Evolutionary conservation across 1,140 invertebrate species (phyloP).

Genomic region (Chymomyza costata): DNA sequence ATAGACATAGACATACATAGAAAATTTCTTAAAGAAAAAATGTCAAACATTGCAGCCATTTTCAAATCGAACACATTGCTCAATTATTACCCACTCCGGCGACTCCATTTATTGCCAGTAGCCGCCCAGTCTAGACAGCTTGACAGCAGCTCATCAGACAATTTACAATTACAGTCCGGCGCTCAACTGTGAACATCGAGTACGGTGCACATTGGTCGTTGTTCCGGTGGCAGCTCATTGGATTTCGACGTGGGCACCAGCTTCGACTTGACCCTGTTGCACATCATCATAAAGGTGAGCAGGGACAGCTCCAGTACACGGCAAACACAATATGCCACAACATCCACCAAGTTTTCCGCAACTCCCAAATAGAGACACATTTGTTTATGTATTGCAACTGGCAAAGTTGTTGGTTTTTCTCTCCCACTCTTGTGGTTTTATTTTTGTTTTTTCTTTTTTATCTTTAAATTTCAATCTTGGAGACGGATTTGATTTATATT

Average conservation of each 20-base stretch:
- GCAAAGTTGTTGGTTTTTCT: too few species aligned
- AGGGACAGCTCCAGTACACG: constrained; percentile 58
- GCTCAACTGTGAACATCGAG: too few species aligned
- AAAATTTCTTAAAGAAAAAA: constrained; percentile 19
- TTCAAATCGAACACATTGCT: too few species aligned
- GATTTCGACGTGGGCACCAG: constrained; percentile 9
- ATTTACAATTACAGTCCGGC: constrained; percentile 5
- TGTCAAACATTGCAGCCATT: constrained; percentile 10
- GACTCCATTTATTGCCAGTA: too few species aligned
- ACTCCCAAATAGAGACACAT: constrained; percentile 66
- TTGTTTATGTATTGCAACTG: constrained; percentile 10
- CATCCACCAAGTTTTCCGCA: constrained; percentile 52
- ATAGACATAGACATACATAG: constrained; percentile 11
- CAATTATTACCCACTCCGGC: too few species aligned
- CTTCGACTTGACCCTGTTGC: constrained; percentile 40
- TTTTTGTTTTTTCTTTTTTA: too few species aligned
- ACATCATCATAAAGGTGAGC: constrained; percentile 61
- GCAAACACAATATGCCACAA: constrained; percentile 62
- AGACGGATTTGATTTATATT: too few species aligned
- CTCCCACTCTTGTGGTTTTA: too few species aligned
- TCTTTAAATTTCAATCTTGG: too few species aligned
- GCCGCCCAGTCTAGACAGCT: too few species aligned
- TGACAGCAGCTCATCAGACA: not conserved
- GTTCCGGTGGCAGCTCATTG: constrained; percentile 24
- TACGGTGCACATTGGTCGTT: constrained; percentile 24